Evolutionary conservation across 1,140 invertebrate species (phyloP).

Genomic region (Papilio helenus): DNA sequence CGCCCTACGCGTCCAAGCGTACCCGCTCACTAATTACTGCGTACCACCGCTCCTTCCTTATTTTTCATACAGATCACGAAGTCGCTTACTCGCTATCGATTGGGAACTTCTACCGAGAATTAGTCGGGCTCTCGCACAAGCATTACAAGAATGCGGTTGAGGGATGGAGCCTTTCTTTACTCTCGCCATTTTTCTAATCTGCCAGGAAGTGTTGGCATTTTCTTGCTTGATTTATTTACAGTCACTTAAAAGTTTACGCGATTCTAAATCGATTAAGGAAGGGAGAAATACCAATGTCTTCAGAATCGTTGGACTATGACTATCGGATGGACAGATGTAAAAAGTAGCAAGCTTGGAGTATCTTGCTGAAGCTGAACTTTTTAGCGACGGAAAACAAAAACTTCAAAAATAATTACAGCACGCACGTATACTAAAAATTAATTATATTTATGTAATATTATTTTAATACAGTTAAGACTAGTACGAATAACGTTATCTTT

Average conservation of each 20-base stretch:
- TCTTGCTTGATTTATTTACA: constrained; percentile 16
- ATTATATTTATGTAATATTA: neutral
- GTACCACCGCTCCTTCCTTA: constrained; percentile 59
- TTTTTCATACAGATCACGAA: constrained; percentile 78
- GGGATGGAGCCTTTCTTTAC: constrained; percentile 46
- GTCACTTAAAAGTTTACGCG: neutral
- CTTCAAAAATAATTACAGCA: too few species aligned
- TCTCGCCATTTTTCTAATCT: constrained; percentile 30
- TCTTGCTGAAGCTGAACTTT: too few species aligned
- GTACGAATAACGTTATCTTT: neutral
- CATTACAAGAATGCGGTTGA: constrained; percentile 58
- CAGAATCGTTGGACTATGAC: neutral
- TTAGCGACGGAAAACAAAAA: too few species aligned
- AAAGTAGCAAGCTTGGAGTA: too few species aligned
- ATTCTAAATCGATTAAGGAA: neutral
- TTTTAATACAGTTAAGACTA: neutral
- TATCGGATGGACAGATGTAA: neutral
- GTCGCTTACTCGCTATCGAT: constrained; percentile 66
- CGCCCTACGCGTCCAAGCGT: constrained; percentile 45
- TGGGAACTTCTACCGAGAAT: constrained; percentile 61
- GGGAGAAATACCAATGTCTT: neutral
- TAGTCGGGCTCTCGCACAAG: constrained; percentile 53
- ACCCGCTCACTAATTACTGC: constrained; percentile 69
- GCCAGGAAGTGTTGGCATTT: constrained; percentile 26
- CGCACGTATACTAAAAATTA: neutral